These are phyloP conservation scores for Fukomys damarensis DNA, from an alignment of 2,113 vertebrate species.

Conservation along the genomic window DNA sequence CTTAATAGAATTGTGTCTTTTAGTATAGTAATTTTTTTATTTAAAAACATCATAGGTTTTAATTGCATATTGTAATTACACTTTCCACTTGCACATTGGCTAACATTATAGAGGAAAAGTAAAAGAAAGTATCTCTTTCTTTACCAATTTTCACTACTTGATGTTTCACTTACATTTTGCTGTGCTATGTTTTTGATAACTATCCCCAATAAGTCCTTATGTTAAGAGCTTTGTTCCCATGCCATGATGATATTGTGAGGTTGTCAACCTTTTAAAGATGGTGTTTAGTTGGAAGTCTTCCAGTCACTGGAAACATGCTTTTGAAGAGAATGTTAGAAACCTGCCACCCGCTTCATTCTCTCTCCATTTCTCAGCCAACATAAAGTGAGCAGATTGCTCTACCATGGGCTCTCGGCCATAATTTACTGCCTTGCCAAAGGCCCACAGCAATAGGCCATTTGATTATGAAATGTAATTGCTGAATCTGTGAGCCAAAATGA, in stretches of 20 bases:
- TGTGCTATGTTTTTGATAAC: neutral
- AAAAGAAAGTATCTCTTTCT: neutral
- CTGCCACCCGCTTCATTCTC: neutral
- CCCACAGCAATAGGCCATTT: neutral
- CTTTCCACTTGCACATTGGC: neutral
- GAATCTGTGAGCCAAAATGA: neutral
- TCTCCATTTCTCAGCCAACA: neutral
- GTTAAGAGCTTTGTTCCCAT: neutral
- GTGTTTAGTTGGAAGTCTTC: neutral
- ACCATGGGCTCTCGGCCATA: neutral
- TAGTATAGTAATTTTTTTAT: neutral
- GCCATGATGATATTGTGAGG: neutral
- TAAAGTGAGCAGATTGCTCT: neutral
- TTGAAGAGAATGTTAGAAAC: neutral
- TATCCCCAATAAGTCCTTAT: neutral
- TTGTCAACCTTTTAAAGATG: neutral
- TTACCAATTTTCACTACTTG: neutral
- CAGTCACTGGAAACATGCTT: neutral
- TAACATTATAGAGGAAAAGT: neutral
- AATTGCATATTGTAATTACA: neutral
- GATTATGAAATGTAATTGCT: neutral
- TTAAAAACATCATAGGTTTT: neutral
- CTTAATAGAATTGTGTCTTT: neutral
- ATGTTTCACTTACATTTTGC: neutral
- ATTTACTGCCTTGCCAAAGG: neutral